These are phyloP conservation scores for Phalloptychus januarius DNA, from an alignment of 2,797 vertebrate genomes.

Conservation along the genomic window DNA sequence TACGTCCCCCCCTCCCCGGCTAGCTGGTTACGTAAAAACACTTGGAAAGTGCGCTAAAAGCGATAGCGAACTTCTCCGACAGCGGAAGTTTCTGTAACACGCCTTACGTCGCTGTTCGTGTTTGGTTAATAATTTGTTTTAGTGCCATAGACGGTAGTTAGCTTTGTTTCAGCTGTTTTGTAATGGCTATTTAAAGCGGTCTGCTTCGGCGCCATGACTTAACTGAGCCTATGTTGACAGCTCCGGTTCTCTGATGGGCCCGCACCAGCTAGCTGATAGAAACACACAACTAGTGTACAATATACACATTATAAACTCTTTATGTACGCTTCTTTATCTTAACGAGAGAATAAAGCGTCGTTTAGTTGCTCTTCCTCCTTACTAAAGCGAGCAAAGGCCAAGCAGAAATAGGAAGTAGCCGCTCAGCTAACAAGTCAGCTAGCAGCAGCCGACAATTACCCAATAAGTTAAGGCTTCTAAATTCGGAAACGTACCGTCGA, in stretches of 20 bases:
- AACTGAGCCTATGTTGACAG: slow-evolving; percentile 40
- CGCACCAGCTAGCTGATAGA: background rate
- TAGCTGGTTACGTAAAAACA: background rate
- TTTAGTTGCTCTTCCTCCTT: background rate
- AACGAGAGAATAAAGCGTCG: background rate
- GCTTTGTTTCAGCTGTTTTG: slow-evolving; percentile 19
- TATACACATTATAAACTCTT: background rate
- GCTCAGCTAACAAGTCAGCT: slow-evolving; percentile 15
- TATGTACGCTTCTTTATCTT: background rate
- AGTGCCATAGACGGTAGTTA: rapidly evolving
- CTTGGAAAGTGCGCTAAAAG: background rate
- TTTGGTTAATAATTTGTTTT: rapidly evolving
- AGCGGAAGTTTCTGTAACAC: background rate
- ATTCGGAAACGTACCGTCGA: background rate
- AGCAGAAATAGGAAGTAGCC: slow-evolving; percentile 58
- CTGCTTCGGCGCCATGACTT: slow-evolving; percentile 17
- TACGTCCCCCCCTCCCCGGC: background rate
- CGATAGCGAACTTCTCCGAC: background rate
- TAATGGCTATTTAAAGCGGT: slow-evolving; percentile 39
- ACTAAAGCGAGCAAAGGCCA: rapidly evolving
- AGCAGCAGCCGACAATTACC: slow-evolving; percentile 8
- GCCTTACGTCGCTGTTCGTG: no score
- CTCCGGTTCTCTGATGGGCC: slow-evolving; percentile 37
- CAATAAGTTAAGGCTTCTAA: slow-evolving; percentile 13
- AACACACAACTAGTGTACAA: background rate